A percentile compares a stretch with the other conserved stretches of the same genome.
Evolutionary conservation across 2,113 vertebrate genomes (phyloP).

Genomic region (Scopus umbretta): DNA sequence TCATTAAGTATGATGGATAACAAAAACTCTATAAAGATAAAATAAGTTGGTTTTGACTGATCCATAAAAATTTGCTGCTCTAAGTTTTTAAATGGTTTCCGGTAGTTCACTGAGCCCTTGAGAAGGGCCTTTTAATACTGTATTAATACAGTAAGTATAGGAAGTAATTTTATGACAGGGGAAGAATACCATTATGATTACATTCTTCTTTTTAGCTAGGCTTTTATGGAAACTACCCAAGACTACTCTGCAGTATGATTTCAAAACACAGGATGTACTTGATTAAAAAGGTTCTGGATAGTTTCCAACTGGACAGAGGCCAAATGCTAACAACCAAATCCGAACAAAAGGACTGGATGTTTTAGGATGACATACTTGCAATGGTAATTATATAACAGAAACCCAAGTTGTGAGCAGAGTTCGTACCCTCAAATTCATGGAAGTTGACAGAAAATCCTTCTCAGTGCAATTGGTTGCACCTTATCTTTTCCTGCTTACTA

Average conservation of each 20-base stretch:
- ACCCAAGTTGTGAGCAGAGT: background rate
- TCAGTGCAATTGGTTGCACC: background rate
- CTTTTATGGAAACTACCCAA: conserved; percentile 62
- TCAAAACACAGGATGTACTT: conserved; percentile 58
- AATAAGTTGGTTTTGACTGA: background rate
- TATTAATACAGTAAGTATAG: conserved; percentile 50
- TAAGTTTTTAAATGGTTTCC: conserved; percentile 19
- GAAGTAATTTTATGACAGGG: conserved; percentile 48
- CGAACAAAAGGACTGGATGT: conserved; percentile 51
- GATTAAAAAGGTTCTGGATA: conserved; percentile 57
- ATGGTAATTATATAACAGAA: conserved; percentile 45
- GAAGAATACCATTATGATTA: conserved; percentile 55
- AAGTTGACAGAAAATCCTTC: conserved; percentile 52
- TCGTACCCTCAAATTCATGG: background rate
- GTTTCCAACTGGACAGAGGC: conserved; percentile 53
- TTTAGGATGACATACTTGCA: conserved; percentile 33
- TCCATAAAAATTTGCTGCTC: conserved; percentile 7
- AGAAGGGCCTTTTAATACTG: conserved; percentile 46
- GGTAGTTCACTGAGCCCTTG: conserved; percentile 8
- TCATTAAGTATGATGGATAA: background rate
- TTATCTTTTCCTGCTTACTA: conserved; percentile 25
- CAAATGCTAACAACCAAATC: conserved; percentile 54
- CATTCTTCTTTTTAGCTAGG: conserved; percentile 47
- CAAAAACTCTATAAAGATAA: conserved; percentile 19
- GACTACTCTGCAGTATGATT: conserved; percentile 27